Evolutionary conservation across 2,113 vertebrate genomes (phyloP), one percentile per base, ranked within the genome.

Genomic region (Microtus pennsylvanicus): DNA sequence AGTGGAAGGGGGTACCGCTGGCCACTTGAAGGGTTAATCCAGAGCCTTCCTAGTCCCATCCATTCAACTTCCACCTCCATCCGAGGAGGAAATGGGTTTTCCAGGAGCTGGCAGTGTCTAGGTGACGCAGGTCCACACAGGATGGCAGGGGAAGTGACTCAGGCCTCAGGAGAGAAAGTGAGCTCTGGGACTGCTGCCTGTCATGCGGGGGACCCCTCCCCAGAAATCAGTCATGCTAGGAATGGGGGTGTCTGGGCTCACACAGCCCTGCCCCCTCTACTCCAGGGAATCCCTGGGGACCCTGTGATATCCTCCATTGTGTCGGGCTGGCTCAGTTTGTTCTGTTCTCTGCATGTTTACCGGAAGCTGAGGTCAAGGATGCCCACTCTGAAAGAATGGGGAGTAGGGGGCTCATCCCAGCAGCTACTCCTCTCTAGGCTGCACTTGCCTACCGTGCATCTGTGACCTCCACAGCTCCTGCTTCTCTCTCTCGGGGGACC

Each of bases 1-100:
- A 0, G 30, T 2, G 7, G 10, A 2, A 33, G 16, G 70, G 55
- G 55, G 55, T 50, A 87, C 0, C 4, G 14, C 35, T 4, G 1
- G 42, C 42, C 50, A 45, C 16, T 13, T 47, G 42, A 94, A 89
- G 92, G 58, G 94, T 81, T 96, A 91, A 92, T 28, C 50, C 45
- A 28, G 65, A 65, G 24, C 52, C 1, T 0, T 30, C 38, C 63
- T 52, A 35, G 75, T 61, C n/a, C 75, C 4, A 38, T 78, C 85
- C 58, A 47, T 77, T 92, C 90, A 63, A 76, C 95, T 92, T 93
- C 96, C 95, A 90, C 63, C 90, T 94, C 92, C 30, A 2, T 93
- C 96, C 89, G 74, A 69, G 0, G 55, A 94, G 97, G 97, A 98
- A 98, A 98, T 97, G 96, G 38, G 21, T 97, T 98, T 97, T 97